Evolutionary conservation across 2,797 vertebrate genomes (phyloP).

Genomic region (Heliangelus exortis): DNA sequence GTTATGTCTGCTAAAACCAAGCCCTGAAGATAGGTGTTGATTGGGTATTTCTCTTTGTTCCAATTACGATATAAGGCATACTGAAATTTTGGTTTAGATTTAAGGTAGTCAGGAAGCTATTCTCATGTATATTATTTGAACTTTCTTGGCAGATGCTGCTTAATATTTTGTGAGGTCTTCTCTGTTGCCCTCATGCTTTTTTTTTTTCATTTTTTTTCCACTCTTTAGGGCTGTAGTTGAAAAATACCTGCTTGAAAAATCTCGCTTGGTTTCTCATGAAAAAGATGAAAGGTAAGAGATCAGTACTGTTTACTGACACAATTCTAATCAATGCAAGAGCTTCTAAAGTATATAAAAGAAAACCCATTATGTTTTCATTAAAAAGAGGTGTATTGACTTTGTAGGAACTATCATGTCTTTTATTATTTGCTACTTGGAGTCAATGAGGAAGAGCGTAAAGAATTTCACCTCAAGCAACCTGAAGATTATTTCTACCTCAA

Average conservation of each 20-base stretch:
- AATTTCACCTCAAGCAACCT: slow-evolving; percentile 94
- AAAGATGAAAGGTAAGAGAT: slow-evolving; percentile 93
- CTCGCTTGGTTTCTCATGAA: slow-evolving; percentile 94
- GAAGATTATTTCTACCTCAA: slow-evolving; percentile 99
- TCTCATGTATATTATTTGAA: not conserved
- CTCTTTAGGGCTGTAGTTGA: slow-evolving; percentile 92
- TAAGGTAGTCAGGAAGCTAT: not conserved
- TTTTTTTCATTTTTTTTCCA: not conserved
- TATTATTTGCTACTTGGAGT: slow-evolving; percentile 96
- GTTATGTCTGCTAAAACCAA: not conserved
- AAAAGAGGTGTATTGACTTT: not conserved
- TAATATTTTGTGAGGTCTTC: not conserved
- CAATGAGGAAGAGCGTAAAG: slow-evolving; percentile 88
- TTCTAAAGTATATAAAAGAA: not conserved
- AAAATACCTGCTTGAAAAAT: slow-evolving; percentile 98
- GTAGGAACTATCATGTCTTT: slow-evolving; percentile 98
- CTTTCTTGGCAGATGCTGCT: not conserved
- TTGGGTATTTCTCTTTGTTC: not conserved
- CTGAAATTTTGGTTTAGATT: not conserved
- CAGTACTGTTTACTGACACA: not conserved
- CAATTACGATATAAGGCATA: rapidly evolving
- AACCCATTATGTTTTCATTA: not conserved
- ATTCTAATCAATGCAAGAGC: not conserved
- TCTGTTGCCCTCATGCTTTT: not conserved
- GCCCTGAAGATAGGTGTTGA: not conserved